Conservation (phyloP, 2,797 vertebrate genomes). For the Agapornis canus region DNA sequence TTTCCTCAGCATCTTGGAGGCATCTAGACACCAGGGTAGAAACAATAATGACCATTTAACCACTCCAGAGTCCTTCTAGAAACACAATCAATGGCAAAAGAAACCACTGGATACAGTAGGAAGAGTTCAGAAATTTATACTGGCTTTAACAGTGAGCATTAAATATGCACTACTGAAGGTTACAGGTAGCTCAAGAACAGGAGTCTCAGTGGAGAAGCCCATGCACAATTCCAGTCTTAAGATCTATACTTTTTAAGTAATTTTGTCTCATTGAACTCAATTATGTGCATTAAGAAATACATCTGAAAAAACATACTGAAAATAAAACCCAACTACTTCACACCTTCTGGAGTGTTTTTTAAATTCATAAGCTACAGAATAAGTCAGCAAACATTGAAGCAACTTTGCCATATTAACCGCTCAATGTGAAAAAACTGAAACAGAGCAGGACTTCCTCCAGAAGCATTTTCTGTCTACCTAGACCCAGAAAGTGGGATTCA, state of each 20-base stretch:
- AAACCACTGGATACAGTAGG: background rate
- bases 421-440: background rate
- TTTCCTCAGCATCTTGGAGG: slow-evolving; percentile 89
- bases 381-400: background rate
- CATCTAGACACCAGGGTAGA: slow-evolving; percentile 80
- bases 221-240: background rate
- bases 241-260: background rate
- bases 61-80: background rate
- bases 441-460: background rate
- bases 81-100: background rate
- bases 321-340: background rate
- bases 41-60: background rate
- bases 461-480: background rate
- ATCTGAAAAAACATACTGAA: background rate
- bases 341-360: background rate
- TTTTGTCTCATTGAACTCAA: background rate
- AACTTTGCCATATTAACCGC: background rate
- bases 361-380: background rate
- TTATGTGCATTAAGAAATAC: background rate
- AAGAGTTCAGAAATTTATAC: background rate
- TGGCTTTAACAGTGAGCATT: background rate
- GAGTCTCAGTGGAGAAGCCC: background rate
- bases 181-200: background rate
- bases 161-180: background rate
- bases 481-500: background rate